Base-by-base conservation (phyloP, 2,888 invertebrate genomes). In the Pocota personata region DNA sequence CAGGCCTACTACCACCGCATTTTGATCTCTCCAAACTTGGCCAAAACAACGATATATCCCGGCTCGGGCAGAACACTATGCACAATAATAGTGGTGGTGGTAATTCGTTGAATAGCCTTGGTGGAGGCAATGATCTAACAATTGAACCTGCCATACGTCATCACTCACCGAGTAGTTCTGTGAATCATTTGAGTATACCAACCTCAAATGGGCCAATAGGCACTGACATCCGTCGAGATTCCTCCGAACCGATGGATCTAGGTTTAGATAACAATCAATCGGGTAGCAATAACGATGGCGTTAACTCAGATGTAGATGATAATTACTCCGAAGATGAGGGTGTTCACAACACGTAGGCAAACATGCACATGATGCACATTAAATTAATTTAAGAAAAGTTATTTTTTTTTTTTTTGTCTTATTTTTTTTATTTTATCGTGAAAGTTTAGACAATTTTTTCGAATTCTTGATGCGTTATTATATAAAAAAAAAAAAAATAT, bases 311-410 rank as follows among this genome's bases (percentile, higher is more conserved):
- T 87, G 90, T 89, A 78, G 92, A 92, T 27, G 92, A 92, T 46
- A 92, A 91, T 79, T 92, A 92, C 88, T 92, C 92, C 52, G 92
- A 92, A 87, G 92, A 92, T 84, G 92, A 92, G 78, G 92, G 91
- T 37, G 92, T 91, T 71, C 92, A 91, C 80, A 91, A 92, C 82
- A 91, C 92, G 90, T 92, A 91, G 86, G 27, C 67, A 79, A 48
- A 71, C 27, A 64, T 64, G 40, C 72, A 69, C 37, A 19, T 24
- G 57, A 27, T 52, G 52, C 72, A 72, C n/a, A 73, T 46, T 75
- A 64, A 69, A 40, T 50, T 82, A 71, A 50, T 66, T 71, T 71
- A 87, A 87, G 50, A 57, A 66, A 27, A 55, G 12, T 66, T n/a
- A n/a, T 58, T 64, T 82, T 76, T 72, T 43, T 43, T 43, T 37